Evolutionary conservation across 2,113 vertebrate genomes (phyloP), one percentile per base, ranked within the genome.

Genomic region (Lagopus leucura): DNA sequence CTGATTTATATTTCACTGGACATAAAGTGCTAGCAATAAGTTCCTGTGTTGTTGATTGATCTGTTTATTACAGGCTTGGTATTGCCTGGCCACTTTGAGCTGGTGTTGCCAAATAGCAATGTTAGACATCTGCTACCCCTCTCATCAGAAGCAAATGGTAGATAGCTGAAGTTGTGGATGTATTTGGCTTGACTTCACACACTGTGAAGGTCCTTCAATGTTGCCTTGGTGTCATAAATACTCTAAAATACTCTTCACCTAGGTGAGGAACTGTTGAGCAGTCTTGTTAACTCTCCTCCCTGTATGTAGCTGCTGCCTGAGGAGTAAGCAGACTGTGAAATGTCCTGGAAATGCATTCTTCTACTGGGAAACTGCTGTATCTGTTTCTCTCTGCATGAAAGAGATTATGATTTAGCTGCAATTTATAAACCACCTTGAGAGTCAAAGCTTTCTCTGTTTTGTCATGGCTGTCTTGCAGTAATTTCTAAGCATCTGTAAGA

Each of bases 271-370:
- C 27, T 38, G 42, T 43, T 74, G 43, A 11, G 8, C 3, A 67
- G 21, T 52, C 0, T 0, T 8, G 40, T 27, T 52, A 86, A 18
- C 21, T 30, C 17, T 52, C 57, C 42, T 57, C 6, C 16, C 19
- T 10, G 6, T 36, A 36, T 25, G 4, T 40, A 34, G 47, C 45
- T 24, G 15, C 34, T 81, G 36, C 14, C 47, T 24, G 28, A 30
- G 42, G 13, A 71, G 57, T 54, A 75, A 82, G 47, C 36, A 86
- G 47, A 38, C 34, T 73, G 32, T 5, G 43, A 36, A 55, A 50
- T 1, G 5, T 17, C 21, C 61, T 69, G 34, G 48, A 61, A 73
- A 70, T 0, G 1, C 7, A 22, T 13, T 34, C 65, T 32, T 72
- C 60, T 80, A 5, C 8, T 10, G 36, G 48, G 4, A 6, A 6